Evolutionary conservation across 2,113 vertebrate genomes (phyloP).

Genomic region (Dipodomys ordii): DNA sequence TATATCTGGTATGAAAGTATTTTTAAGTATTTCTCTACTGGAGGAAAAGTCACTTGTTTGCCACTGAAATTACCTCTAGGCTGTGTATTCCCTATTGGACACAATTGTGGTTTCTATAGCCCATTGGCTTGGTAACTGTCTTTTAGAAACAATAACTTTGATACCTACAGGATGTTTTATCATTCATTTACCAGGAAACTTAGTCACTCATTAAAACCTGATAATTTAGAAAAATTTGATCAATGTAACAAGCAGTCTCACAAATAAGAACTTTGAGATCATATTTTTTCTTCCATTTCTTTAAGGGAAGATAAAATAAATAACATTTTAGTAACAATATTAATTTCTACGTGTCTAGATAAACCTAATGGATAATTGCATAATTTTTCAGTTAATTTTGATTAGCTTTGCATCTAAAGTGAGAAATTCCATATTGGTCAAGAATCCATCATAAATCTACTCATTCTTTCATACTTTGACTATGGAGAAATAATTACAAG

Average conservation of each 20-base stretch:
- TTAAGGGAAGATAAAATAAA: background rate
- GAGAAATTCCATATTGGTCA: background rate
- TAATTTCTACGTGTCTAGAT: background rate
- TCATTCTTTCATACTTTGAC: background rate
- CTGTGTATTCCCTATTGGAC: background rate
- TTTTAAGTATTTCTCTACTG: conserved; percentile 14
- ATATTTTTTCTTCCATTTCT: conserved; percentile 3
- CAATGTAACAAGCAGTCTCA: conserved; percentile 47
- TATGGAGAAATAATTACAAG: background rate
- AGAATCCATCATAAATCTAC: background rate
- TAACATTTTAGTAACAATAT: background rate
- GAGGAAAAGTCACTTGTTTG: background rate
- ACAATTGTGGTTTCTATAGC: background rate
- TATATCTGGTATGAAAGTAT: background rate
- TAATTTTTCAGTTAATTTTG: conserved; percentile 9
- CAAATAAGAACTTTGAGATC: background rate
- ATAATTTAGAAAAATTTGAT: conserved; percentile 52
- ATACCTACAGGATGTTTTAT: background rate
- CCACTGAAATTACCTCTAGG: background rate
- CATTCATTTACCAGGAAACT: background rate
- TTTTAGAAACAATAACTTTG: background rate
- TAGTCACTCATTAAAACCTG: background rate
- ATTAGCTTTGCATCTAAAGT: background rate
- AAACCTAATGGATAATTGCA: conserved; percentile 1
- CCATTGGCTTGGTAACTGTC: background rate